Base-by-base conservation (phyloP, 2,797 vertebrate genomes). In the Poeciliopsis turneri region DNA sequence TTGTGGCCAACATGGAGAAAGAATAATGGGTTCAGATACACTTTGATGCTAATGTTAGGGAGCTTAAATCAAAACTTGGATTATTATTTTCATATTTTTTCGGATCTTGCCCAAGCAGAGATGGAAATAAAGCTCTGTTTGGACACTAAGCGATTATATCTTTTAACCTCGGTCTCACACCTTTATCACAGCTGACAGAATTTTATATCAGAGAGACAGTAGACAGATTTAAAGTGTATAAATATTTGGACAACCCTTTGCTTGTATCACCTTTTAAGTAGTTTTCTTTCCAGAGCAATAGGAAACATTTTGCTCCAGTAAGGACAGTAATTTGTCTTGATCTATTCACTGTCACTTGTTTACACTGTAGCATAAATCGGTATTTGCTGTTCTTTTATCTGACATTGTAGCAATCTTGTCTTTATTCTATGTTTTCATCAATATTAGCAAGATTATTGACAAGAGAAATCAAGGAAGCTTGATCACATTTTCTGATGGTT, bases 1-100 rank as follows among this genome's bases (percentile, higher is more conserved):
- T 47, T 78, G 73, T 72, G 59, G 75, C 46, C 16, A 33, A 39
- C 64, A 76, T 76, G 64, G 16, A 73, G 36, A 78, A 76, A 72
- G 68, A 51, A 57, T 33, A 59, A 45, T 61, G 46, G 76, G 47
- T 39, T 49, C 45, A 28, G 20, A 55, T 59, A 68, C 45, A 59
- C 71, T 61, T 15, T 13, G 55, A 57, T 30, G 7, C 15, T 46
- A 36, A 77, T 7, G 53, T 81, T 25, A 73, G 64, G 12, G 59
- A 11, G 30, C 71, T 15, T n/a, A 51, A 45, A 81, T 76, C 39
- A 28, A 5, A 53, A 73, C 25, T 25, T 70, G 6, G 1, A 45
- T 16, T 46, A 45, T 45, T 15, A n/a, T 46, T 46, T 70, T 28
- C 2, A 45, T 28, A 28, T 46, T 45, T 46, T 28, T 28, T 28